Conservation (phyloP, 2,113 vertebrate genomes). For the Noctilio leporinus region DNA sequence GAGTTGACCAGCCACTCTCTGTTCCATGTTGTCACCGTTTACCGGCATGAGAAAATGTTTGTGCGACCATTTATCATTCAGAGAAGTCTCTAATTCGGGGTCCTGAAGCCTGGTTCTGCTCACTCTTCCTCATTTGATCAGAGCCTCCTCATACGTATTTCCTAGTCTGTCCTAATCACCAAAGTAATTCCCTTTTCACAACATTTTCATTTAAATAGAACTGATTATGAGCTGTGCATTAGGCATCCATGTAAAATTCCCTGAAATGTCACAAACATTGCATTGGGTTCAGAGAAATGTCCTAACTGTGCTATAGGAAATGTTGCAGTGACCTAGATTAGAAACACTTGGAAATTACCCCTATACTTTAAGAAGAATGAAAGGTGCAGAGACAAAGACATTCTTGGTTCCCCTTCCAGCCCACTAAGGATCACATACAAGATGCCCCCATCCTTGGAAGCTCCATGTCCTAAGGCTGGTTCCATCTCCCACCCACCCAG, state of each 20-base stretch:
- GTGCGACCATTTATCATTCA: constrained; percentile 13
- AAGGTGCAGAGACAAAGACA: not conserved
- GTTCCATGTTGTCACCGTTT: constrained; percentile 31
- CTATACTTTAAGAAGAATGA: not conserved
- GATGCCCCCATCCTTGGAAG: not conserved
- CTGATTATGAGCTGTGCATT: not conserved
- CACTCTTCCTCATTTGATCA: not conserved
- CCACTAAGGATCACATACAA: not conserved
- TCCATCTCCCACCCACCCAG: no score
- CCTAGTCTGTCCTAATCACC: not conserved
- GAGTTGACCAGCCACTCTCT: constrained; percentile 39
- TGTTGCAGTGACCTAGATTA: not conserved
- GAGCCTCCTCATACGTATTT: not conserved
- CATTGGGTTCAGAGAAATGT: not conserved
- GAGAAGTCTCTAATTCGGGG: constrained; percentile 16
- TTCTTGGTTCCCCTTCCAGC: not conserved
- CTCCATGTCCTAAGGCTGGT: not conserved
- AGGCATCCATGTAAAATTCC: not conserved
- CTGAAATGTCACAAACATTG: not conserved
- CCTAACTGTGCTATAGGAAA: not conserved
- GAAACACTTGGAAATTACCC: not conserved
- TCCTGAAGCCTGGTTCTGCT: not conserved
- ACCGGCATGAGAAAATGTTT: constrained; percentile 15
- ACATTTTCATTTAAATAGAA: constrained; percentile 9
- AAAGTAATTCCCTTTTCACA: not conserved